Base-by-base conservation (phyloP, 2,888 invertebrate genomes). In the Luperina nickerlii region DNA sequence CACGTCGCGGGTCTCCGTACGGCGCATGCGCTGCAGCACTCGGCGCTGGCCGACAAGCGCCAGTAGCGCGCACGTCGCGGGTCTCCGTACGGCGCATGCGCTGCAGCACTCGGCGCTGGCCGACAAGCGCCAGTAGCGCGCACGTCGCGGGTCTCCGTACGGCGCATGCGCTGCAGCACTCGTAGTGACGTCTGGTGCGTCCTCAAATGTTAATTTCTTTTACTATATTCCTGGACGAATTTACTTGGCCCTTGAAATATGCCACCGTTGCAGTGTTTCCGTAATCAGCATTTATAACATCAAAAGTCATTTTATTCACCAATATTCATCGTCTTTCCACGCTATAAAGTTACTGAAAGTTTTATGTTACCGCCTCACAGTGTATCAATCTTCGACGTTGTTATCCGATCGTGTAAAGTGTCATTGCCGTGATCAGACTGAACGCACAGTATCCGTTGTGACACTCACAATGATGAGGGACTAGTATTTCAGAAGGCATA, bases 91-190 rank as follows among this genome's bases (percentile, higher is more conserved):
- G 38, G 38, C 38, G 38, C 38, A 38, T 5, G 38, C 38, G 38
- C 38, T 38, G 38, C 42, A 42, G 63, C 54, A 51, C 51, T n/a
- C n/a, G 9, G 15, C 32, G 24, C 38, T 24, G 38, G 24, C 38
- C 27, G 60, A 92, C 92, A 89, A 90, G 84, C 93, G 92, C 57
- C 93, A 94, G 90, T 93, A 93, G 92, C 90, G 70, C 62, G 2
- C 51, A 38, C 38, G 38, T 38, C 38, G 38, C 38, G 38, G 38
- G 38, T 3, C 38, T 38, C 38, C 38, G 38, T 38, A 38, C 38
- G 38, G 38, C 38, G 38, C 38, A 38, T 38, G 38, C 38, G 38
- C 38, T 38, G 38, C 38, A 38, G 38, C 38, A 38, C 38, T 38
- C 38, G 38, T 38, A 38, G 38, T 38, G 38, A 68, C 68, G 45